Base-by-base conservation (phyloP, 2,113 vertebrate genomes). In the Sinocyclocheilus rhinocerous region DNA sequence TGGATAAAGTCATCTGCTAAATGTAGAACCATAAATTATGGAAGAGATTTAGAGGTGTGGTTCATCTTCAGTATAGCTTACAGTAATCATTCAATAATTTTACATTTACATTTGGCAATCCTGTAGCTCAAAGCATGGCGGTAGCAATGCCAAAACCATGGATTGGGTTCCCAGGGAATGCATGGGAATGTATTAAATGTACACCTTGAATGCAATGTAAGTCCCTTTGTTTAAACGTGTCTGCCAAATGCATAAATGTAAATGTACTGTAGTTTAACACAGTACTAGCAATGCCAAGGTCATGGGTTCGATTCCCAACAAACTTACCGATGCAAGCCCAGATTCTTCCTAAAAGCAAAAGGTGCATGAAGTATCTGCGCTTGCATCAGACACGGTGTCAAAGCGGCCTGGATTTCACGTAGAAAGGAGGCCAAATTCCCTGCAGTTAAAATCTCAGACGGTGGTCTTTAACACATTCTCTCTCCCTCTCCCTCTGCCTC, bases 401-500 rank as follows among this genome's bases (percentile, higher is more conserved):
- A 45, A 73, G 84, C 67, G 9, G 57, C 55, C 69, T 79, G 61
- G 45, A 87, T 82, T 88, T 90, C 90, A 90, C 87, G 75, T 92
- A 88, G 90, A 90, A 83, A 90, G 92, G 90, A 91, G 84, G 83
- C 91, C 85, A 90, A 87, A 94, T 93, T 95, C 92, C 92, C 90
- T 84, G 92, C 91, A 92, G 92, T 94, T 95, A 94, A 94, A 94
- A 92, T 93, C 93, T 94, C 92, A 93, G 94, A 93, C 93, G 94
- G 94, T 94, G 93, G 94, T 94, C 94, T 92, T 93, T 91, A 94
- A 92, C 89, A 84, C 92, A 90, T 92, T 93, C 91, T 91, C 93
- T 92, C 90, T 90, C 89, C 89, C 90, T 83, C 89, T 90, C 80
- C 81, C 76, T 85, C 86, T 89, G 86, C 87, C 89, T 93, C 93